Evolutionary conservation across 2,113 vertebrate genomes (phyloP), one percentile per base, ranked within the genome.

Genomic region (Perca fluviatilis): DNA sequence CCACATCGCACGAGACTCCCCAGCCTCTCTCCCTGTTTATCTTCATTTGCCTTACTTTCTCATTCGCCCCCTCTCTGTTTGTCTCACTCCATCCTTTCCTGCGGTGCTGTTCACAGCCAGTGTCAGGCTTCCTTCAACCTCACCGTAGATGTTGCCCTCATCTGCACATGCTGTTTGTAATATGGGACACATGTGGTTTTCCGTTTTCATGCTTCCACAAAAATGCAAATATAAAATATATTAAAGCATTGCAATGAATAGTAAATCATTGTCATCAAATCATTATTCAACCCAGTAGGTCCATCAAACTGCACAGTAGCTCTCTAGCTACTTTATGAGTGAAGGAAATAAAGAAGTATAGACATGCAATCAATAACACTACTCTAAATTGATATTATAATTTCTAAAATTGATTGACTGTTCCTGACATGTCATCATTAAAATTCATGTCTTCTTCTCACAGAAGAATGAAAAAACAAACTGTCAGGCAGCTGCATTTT

Each of bases 391-490:
- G 5, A 46, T 76, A 10, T 62, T 76, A 10, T 62, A 12, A 12
- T 69, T 76, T 36, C 15, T 68, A 23, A 50, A 69, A 60, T 43
- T 62, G 2, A 79, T 15, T 62, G 40, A 25, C n/a, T n/a, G n/a
- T 30, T 74, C 14, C 46, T 53, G 23, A 47, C 46, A 33, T 54
- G 15, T 40, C 57, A n/a, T 70, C 11, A 21, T 74, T 69, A 15
- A 33, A 67, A 80, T 72, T 19, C 1, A 72, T 62, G 71, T 36
- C 0, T 0, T 58, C 40, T n/a, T 61, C 50, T 10, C 57, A 72
- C 23, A 33, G 53, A 78, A 85, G 70, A 86, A 60, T 43, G 79
- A 89, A 89, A 95, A 90, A 89, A 66, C 27, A 64, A 76, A 80
- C n/a, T 11, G 10, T 62, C 36, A 53, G 91, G 70, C 40, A 14